Conservation (phyloP, 2,888 invertebrate species). For the Orthosia gracilis region DNA sequence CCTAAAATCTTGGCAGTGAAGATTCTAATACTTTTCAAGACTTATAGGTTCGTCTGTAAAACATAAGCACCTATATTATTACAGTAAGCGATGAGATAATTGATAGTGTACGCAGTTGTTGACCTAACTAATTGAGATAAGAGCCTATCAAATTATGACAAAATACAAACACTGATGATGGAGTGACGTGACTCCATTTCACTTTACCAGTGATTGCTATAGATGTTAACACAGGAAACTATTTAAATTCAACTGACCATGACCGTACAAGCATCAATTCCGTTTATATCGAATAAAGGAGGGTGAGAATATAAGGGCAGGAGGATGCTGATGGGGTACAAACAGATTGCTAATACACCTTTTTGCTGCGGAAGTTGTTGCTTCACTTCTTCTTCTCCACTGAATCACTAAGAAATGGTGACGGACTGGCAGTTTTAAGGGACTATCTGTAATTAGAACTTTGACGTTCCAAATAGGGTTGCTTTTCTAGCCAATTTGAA, state of each 20-base stretch:
- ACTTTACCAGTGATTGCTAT: conserved; percentile 15
- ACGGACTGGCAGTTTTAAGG: too few relatives aligned
- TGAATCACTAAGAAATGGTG: too few relatives aligned
- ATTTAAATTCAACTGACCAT: conserved; percentile 28
- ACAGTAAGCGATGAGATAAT: background rate
- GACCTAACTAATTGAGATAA: background rate
- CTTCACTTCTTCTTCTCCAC: too few relatives aligned
- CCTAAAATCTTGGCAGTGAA: background rate
- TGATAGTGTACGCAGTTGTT: background rate
- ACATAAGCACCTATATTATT: too few relatives aligned
- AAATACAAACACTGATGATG: conserved; percentile 17
- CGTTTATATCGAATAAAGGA: background rate
- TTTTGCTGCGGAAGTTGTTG: too few relatives aligned
- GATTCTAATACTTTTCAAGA: background rate
- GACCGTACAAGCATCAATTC: conserved; percentile 10
- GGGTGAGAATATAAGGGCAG: too few relatives aligned
- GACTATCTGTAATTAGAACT: too few relatives aligned
- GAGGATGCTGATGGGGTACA: background rate
- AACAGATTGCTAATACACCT: too few relatives aligned
- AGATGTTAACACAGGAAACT: conserved; percentile 22
- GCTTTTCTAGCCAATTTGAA: too few relatives aligned
- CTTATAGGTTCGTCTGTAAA: background rate
- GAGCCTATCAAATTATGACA: background rate
- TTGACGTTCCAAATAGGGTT: too few relatives aligned
- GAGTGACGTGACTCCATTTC: background rate